Percentiles rank a stretch among this genome's conserved stretches.
Conservation (phyloP, 2,888 invertebrate genomes). For the Leptogaster cylindrica region DNA sequence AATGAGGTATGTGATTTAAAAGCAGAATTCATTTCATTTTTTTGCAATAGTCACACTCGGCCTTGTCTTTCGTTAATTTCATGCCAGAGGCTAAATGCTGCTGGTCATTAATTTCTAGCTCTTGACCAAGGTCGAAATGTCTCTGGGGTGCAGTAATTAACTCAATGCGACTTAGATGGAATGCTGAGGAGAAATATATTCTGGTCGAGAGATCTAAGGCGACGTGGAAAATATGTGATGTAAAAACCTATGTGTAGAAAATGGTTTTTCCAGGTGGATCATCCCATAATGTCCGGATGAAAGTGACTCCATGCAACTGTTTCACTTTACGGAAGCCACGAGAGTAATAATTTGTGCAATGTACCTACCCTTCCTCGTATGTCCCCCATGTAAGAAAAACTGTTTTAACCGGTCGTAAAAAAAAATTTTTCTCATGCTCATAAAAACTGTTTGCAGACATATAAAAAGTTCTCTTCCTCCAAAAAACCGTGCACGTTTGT, state of each 20-base stretch:
- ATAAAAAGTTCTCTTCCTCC: not conserved
- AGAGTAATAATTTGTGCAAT: slow-evolving; percentile 15
- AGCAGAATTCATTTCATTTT: too few species aligned
- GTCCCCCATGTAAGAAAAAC: not conserved
- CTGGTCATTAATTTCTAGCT: too few species aligned
- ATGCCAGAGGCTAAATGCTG: too few species aligned
- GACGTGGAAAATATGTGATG: not conserved
- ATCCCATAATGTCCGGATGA: not conserved
- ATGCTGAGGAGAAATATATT: not conserved
- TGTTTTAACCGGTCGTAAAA: not conserved
- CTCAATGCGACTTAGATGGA: slow-evolving; percentile 11
- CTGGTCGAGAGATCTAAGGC: not conserved
- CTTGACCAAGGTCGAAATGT: too few species aligned
- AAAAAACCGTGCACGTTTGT: not conserved
- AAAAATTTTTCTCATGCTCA: slow-evolving; percentile 19
- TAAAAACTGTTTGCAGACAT: slow-evolving; percentile 19
- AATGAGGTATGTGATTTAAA: slow-evolving; percentile 26
- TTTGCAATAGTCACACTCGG: too few species aligned
- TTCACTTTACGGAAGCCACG: slow-evolving; percentile 12
- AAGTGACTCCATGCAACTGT: slow-evolving; percentile 3
- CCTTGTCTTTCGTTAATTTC: too few species aligned
- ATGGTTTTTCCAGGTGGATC: too few species aligned
- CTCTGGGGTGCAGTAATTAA: too few species aligned
- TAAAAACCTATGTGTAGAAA: too few species aligned
- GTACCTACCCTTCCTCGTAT: slow-evolving; percentile 10